Percentiles rank a stretch among this genome's conserved stretches.
Conservation (phyloP, 1,140 invertebrate genomes). For the Lepidurus arcticus region DNA sequence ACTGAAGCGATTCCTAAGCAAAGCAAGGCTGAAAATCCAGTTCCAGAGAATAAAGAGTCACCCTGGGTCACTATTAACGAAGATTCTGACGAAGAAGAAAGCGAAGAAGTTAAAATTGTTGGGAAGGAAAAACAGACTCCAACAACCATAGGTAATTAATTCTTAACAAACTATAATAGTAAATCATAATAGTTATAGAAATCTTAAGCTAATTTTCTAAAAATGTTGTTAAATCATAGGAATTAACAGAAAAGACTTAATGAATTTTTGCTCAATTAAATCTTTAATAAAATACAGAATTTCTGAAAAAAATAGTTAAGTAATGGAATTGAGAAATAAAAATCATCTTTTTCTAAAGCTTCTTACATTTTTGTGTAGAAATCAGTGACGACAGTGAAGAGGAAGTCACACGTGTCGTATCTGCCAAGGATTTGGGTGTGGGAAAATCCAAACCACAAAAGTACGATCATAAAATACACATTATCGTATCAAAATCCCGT, state of each 20-base stretch:
- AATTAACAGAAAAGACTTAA: constrained; percentile 25
- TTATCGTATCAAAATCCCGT: too few species aligned
- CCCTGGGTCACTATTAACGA: not conserved
- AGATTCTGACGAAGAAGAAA: not conserved
- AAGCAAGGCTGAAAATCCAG: not conserved
- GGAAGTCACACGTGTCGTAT: constrained; percentile 43
- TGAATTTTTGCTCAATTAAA: not conserved
- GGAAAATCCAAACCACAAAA: not conserved
- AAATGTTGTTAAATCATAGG: not conserved
- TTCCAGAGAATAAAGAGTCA: not conserved
- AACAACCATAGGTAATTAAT: not conserved
- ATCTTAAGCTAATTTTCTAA: not conserved
- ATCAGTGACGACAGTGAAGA: constrained; percentile 51
- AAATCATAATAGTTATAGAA: not conserved
- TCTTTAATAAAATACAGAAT: constrained; percentile 7
- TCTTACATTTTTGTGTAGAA: constrained; percentile 43
- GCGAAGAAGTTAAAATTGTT: constrained; percentile 21
- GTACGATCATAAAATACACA: not conserved
- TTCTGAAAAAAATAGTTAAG: constrained; percentile 22
- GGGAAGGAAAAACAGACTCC: not conserved
- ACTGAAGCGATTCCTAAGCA: not conserved
- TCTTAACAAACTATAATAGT: constrained; percentile 30
- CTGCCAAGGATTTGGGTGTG: not conserved
- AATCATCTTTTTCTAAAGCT: constrained; percentile 29
- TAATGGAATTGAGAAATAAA: constrained; percentile 12